These are phyloP conservation scores for Parochlus steinenii DNA, from an alignment of 2,888 invertebrate genomes.

Conservation along the genomic window DNA sequence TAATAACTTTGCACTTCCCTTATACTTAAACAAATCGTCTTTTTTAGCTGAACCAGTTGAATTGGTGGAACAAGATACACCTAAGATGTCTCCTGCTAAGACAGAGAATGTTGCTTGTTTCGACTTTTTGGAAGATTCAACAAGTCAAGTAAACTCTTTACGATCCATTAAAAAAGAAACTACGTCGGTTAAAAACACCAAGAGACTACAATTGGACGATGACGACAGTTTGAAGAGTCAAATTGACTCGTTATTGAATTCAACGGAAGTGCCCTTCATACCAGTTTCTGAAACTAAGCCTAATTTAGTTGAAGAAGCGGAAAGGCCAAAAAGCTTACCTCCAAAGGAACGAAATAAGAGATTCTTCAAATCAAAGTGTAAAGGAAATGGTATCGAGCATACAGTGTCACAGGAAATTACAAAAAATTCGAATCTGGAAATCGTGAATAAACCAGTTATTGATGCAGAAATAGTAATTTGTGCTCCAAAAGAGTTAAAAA, in stretches of 20 bases:
- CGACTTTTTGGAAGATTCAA: too few relatives aligned
- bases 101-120: too few relatives aligned
- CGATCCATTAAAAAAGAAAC: background rate
- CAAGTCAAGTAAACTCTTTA: too few relatives aligned
- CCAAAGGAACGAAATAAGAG: constrained; percentile 29
- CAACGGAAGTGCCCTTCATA: constrained; percentile 14
- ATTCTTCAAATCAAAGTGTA: constrained; percentile 26
- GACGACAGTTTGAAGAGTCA: constrained; percentile 13
- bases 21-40: too few relatives aligned
- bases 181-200: constrained; percentile 12
- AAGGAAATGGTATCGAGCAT: background rate
- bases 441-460: too few relatives aligned
- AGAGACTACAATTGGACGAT: constrained; percentile 14
- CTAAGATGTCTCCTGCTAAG: too few relatives aligned
- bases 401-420: too few relatives aligned
- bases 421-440: background rate
- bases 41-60: too few relatives aligned
- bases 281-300: constrained; percentile 2
- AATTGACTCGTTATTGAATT: constrained; percentile 14
- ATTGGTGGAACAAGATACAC: too few relatives aligned
- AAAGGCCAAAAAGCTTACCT: constrained; percentile 19
- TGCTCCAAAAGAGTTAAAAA: background rate
- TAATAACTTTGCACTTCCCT: too few relatives aligned
- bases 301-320: constrained; percentile 8
- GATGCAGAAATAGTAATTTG: background rate